These are phyloP conservation scores for Chrysogorgia sp. DNA, from an alignment of 92 coral and sea anemone genomes.

Conservation along the genomic window DNA sequence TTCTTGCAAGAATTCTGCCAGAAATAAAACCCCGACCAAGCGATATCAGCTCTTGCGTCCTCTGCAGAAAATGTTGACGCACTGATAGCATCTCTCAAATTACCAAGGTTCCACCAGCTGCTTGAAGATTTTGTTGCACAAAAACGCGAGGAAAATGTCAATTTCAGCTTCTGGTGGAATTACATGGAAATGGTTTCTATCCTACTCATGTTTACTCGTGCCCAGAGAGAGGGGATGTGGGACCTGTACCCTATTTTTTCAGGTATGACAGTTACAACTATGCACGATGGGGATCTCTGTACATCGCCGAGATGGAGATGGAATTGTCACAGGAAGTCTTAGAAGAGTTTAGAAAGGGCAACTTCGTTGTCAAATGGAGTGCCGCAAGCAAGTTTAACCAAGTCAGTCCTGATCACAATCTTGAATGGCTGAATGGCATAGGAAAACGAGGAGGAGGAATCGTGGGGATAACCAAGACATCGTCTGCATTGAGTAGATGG, in stretches of 20 bases:
- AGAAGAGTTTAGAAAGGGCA: not conserved
- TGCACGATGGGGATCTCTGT: conserved; percentile 64
- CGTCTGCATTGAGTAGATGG: not conserved
- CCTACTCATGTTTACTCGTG: conserved; percentile 59
- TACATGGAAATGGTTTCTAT: conserved; percentile 64
- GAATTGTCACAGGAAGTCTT: not conserved
- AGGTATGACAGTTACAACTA: conserved; percentile 58
- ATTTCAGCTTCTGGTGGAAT: conserved; percentile 64
- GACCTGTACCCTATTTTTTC: conserved; percentile 60
- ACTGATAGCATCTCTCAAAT: too few relatives aligned
- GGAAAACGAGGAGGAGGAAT: not conserved
- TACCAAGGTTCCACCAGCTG: too few relatives aligned
- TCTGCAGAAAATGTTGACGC: too few relatives aligned
- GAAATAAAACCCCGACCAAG: conserved; percentile 39
- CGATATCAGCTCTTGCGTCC: conserved; percentile 12
- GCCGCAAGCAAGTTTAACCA: not conserved
- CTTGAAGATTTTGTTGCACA: conserved; percentile 6
- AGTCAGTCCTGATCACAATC: not conserved
- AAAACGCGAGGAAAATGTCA: conserved; percentile 45
- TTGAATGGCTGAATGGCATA: not conserved
- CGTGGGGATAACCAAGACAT: too few relatives aligned
- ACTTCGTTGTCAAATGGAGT: not conserved
- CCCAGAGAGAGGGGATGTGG: conserved; percentile 63
- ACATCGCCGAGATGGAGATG: conserved; percentile 43
- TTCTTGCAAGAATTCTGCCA: conserved; percentile 38